Evolutionary conservation across 2,888 invertebrate species (phyloP).

Genomic region (Spisula subtruncata): DNA sequence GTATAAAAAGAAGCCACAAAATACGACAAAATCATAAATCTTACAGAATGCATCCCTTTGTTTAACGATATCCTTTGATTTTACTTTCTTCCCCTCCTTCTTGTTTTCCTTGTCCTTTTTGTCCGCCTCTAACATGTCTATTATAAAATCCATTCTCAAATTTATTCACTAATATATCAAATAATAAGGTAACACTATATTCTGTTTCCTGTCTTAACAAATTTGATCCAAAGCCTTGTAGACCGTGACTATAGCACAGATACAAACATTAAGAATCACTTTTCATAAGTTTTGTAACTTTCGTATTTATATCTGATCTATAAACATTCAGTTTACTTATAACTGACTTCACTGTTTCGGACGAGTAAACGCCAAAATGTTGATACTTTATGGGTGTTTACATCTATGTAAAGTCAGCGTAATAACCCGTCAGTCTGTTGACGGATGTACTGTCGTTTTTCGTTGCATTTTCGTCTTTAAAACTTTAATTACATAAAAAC

Average conservation of each 20-base stretch:
- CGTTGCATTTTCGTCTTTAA: neutral
- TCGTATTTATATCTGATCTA: too few species aligned
- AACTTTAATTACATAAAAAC: neutral
- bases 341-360: neutral
- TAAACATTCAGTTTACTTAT: too few species aligned
- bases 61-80: constrained; percentile 41
- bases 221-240: neutral
- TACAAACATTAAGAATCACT: neutral
- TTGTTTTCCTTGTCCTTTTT: constrained; percentile 68
- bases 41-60: constrained; percentile 68
- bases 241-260: constrained; percentile 7
- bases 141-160: constrained; percentile 78
- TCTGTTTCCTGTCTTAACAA: constrained; percentile 13
- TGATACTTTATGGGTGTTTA: neutral
- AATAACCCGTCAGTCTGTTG: neutral
- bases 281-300: too few species aligned
- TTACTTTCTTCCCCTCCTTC: constrained; percentile 60
- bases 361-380: neutral
- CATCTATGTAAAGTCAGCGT: too few species aligned
- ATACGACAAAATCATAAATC: constrained; percentile 15
- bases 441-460: neutral
- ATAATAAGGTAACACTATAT: neutral
- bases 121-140: constrained; percentile 80
- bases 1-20: too few species aligned
- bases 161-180: neutral